A percentile compares a stretch with the other conserved stretches of the same genome.
Evolutionary conservation across 2,797 vertebrate genomes (phyloP).

Genomic region (Diplodus puntazzo): DNA sequence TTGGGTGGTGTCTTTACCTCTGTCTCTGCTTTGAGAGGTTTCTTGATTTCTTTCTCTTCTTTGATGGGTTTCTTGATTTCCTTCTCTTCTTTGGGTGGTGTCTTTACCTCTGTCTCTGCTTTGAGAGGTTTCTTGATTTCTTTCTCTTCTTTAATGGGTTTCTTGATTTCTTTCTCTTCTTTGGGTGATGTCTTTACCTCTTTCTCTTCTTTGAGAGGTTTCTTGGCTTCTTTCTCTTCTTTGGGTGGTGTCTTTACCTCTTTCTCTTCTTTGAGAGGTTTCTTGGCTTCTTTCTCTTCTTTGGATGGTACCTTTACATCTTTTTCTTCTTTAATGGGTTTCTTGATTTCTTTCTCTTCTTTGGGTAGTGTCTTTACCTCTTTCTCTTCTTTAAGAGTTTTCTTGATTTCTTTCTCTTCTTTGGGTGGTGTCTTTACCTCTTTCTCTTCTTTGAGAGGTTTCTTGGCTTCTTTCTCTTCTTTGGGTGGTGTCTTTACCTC

Average conservation of each 20-base stretch:
- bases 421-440: not conserved
- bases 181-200: not conserved
- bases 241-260: not conserved
- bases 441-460: not conserved
- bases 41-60: not conserved
- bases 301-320: not conserved
- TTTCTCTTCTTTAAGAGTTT: not conserved
- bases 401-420: not conserved
- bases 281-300: not conserved
- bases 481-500: not conserved
- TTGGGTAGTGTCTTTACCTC: not conserved
- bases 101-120: not conserved
- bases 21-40: not conserved
- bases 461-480: constrained; percentile 3
- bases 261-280: not conserved
- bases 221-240: not conserved
- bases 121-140: not conserved
- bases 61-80: not conserved
- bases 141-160: not conserved
- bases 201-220: not conserved
- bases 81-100: not conserved
- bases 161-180: not conserved
- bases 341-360: not conserved
- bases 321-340: not conserved
- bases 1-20: not conserved